phyloP scores from a whole-genome alignment of 2,113 vertebrate species.

The Acinonyx jubatus region DNA sequence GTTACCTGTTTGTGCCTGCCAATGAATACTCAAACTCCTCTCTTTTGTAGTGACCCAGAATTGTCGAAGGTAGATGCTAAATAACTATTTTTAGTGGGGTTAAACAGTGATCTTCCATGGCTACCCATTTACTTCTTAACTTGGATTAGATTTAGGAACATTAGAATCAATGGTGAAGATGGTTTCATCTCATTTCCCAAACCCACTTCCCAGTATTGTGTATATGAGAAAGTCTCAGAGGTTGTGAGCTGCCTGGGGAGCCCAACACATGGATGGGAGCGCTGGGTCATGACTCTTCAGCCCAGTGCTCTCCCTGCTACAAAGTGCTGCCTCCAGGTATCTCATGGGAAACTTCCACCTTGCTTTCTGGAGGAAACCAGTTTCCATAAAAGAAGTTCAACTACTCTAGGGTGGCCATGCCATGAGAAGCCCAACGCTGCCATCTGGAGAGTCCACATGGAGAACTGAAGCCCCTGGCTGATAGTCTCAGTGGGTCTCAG shows the following conservation, averaged over 20 bases:
- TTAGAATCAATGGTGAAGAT: not conserved
- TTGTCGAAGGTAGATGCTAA: conserved; percentile 5
- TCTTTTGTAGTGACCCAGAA: not conserved
- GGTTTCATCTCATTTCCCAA: not conserved
- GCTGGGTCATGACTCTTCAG: conserved; percentile 39
- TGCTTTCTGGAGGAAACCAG: not conserved
- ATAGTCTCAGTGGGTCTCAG: not conserved
- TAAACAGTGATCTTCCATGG: not conserved
- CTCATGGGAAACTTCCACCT: not conserved
- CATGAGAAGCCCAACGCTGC: not conserved
- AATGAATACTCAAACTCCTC: not conserved
- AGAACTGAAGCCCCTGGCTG: not conserved
- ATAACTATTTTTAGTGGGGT: conserved; percentile 1
- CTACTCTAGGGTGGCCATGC: not conserved
- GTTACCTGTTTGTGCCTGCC: not conserved
- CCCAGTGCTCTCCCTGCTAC: not conserved
- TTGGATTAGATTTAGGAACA: conserved; percentile 19
- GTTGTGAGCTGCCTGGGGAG: not conserved
- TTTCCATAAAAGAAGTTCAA: not conserved
- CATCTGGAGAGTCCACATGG: not conserved
- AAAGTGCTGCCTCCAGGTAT: not conserved
- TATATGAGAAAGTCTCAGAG: not conserved
- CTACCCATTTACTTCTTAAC: conserved; percentile 27
- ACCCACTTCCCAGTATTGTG: not conserved
- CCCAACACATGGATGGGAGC: not conserved